phyloP scores from a whole-genome alignment of 2,797 vertebrate genomes.

The Adrianichthys oophorus region DNA sequence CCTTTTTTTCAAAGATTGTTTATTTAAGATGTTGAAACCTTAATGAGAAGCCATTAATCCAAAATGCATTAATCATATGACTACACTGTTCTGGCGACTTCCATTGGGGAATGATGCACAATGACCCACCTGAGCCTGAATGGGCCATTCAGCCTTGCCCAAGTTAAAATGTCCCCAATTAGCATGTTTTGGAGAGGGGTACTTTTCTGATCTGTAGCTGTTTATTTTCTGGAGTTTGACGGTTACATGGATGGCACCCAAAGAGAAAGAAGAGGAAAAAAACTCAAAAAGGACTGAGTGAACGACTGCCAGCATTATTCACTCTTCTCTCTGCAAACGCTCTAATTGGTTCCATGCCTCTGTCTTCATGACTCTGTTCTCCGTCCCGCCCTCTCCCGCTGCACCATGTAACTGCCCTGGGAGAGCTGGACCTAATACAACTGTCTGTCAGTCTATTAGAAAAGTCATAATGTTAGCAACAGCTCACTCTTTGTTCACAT shows the following conservation, averaged over 20 bases:
- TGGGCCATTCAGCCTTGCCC: conserved; percentile 26
- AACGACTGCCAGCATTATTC: conserved; percentile 42
- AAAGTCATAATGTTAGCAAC: conserved; percentile 50
- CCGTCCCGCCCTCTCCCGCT: conserved; percentile 11
- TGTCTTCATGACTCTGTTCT: conserved; percentile 16
- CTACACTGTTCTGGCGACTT: background rate
- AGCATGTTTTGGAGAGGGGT: conserved; percentile 35
- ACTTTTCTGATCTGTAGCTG: conserved; percentile 30
- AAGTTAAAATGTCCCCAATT: conserved; percentile 25
- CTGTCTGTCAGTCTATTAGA: conserved; percentile 42
- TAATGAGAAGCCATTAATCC: too few species aligned
- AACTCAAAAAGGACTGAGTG: conserved; percentile 11
- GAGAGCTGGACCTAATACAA: conserved; percentile 39
- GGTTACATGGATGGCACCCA: conserved; percentile 58
- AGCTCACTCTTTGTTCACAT: conserved; percentile 37
- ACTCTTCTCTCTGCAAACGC: conserved; percentile 29
- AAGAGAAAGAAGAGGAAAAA: conserved; percentile 40
- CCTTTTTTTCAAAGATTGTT: too few species aligned
- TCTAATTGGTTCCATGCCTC: conserved; percentile 49
- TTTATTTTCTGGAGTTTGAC: conserved; percentile 50
- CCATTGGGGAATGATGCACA: conserved; percentile 28
- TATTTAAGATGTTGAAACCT: too few species aligned
- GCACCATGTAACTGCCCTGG: conserved; percentile 18
- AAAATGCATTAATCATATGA: too few species aligned
- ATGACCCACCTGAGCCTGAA: conserved; percentile 30